These are phyloP conservation scores for Galagoides demidoff DNA, from an alignment of 2,797 vertebrate species.

Conservation along the genomic window DNA sequence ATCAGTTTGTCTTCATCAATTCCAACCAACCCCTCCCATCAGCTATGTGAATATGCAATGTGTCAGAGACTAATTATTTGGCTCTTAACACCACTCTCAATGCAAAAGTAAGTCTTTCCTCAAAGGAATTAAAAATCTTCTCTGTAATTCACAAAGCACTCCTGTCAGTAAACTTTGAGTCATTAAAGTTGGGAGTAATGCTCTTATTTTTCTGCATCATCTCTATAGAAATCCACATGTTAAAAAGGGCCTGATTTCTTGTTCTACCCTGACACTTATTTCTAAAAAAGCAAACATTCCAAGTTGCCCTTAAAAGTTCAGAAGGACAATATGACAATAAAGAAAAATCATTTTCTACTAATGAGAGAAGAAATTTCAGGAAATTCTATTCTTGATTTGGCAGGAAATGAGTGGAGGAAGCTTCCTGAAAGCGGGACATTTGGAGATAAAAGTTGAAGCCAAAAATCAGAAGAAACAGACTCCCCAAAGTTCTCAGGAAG, in stretches of 20 bases:
- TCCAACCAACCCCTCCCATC: too few relatives aligned
- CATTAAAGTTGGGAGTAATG: not conserved
- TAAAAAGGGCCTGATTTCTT: not conserved
- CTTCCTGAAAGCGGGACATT: not conserved
- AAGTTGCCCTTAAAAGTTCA: not conserved
- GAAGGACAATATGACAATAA: not conserved
- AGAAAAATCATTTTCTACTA: not conserved
- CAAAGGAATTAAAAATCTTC: not conserved
- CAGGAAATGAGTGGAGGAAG: not conserved
- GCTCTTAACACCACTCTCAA: fast-evolving
- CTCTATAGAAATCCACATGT: not conserved
- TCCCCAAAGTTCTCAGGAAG: not conserved
- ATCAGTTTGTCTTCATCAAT: not conserved
- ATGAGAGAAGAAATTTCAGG: not conserved
- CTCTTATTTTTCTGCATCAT: not conserved
- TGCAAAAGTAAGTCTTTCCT: not conserved
- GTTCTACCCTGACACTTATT: not conserved
- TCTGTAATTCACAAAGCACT: not conserved
- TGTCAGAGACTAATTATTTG: not conserved
- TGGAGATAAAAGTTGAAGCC: not conserved
- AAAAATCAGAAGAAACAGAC: not conserved
- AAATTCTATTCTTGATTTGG: not conserved
- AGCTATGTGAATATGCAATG: not conserved
- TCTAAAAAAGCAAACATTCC: not conserved
- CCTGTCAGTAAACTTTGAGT: not conserved